Conservation (phyloP, 2,113 vertebrate species). For the Orcinus orca region DNA sequence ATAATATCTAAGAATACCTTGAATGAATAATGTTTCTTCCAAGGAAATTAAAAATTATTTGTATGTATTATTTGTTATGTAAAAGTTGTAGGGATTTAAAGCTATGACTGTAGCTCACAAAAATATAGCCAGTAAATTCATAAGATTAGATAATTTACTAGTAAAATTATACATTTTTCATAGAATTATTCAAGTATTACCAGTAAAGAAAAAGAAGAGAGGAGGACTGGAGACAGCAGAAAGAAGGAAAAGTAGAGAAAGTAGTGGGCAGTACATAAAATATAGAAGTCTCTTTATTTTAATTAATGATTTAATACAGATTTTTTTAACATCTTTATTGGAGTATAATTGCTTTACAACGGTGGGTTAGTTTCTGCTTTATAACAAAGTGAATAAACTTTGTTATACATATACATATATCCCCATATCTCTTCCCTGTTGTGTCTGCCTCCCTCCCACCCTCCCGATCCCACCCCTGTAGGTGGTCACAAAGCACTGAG, state of each 20-base stretch:
- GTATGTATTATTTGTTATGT: background rate
- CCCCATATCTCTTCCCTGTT: too few species aligned
- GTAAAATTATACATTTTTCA: background rate
- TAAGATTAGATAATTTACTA: background rate
- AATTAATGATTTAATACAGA: background rate
- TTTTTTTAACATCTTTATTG: background rate
- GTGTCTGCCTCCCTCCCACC: too few species aligned
- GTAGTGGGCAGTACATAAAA: background rate
- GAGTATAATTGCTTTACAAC: too few species aligned
- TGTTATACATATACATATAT: too few species aligned
- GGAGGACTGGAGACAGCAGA: background rate
- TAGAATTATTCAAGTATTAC: background rate
- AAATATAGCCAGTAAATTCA: background rate
- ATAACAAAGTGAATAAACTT: too few species aligned
- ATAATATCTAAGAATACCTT: background rate
- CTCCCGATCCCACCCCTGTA: too few species aligned
- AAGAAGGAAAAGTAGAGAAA: background rate
- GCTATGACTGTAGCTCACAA: background rate
- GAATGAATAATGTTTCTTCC: background rate
- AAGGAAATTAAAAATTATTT: constrained; percentile 9
- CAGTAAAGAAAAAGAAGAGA: background rate
- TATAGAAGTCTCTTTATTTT: background rate
- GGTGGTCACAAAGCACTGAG: too few species aligned
- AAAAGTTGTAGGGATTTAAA: background rate
- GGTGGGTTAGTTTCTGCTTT: too few species aligned